Percentiles rank a stretch among this genome's conserved stretches.
Conservation (phyloP, 2,888 invertebrate genomes). For the Dinocampus coccinellae region DNA sequence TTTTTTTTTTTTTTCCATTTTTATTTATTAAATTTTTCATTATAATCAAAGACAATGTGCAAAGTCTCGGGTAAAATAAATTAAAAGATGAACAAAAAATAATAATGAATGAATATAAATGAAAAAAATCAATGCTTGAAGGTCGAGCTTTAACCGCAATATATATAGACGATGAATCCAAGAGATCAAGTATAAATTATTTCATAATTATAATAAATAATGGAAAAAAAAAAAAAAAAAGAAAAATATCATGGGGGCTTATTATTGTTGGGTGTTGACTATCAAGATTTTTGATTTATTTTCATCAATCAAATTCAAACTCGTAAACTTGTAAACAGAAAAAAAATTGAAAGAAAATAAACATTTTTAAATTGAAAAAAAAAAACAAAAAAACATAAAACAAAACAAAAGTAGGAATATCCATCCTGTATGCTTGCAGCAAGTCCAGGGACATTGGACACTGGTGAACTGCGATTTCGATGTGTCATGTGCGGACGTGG, state of each 20-base stretch:
- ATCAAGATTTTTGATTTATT: neutral
- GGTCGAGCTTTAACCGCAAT: slow-evolving; percentile 16
- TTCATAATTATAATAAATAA: neutral
- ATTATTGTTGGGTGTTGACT: too few species aligned
- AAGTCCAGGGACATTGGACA: slow-evolving; percentile 58
- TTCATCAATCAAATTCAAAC: slow-evolving; percentile 1
- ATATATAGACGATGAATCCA: slow-evolving; percentile 20
- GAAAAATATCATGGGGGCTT: too few species aligned
- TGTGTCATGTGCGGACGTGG: slow-evolving; percentile 68
- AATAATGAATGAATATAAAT: too few species aligned
- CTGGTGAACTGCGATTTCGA: slow-evolving; percentile 61
- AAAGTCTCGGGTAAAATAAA: slow-evolving; percentile 18
- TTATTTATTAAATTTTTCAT: too few species aligned
- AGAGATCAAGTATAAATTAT: neutral
- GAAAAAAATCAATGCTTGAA: slow-evolving; percentile 21
- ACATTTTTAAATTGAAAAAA: slow-evolving; percentile 7
- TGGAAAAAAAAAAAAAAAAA: neutral
- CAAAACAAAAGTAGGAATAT: too few species aligned
- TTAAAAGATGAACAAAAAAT: too few species aligned
- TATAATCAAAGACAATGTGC: slow-evolving; percentile 11
- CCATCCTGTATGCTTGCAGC: slow-evolving; percentile 64
- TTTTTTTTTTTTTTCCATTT: too few species aligned
- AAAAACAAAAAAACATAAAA: slow-evolving; percentile 52
- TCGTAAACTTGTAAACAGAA: neutral
- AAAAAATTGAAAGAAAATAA: too few species aligned